Base-by-base conservation (phyloP, 2,113 vertebrate genomes). In the Carlito syrichta region DNA sequence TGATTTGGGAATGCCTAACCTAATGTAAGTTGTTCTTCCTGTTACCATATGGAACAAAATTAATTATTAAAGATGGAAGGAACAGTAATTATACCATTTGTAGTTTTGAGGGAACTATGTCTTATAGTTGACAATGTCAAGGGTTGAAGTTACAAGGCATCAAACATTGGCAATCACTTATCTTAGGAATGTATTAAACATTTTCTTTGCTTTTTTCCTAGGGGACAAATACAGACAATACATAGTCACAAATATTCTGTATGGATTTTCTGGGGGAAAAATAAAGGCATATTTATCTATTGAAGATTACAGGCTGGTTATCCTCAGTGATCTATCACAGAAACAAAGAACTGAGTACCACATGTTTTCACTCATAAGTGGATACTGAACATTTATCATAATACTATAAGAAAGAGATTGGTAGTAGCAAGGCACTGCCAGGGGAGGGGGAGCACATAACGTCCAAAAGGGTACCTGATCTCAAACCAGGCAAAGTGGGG, bases 191-290 rank as follows among this genome's bases (percentile, higher is more conserved):
- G 76, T 91, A 52, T 97, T 97, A 89, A 48, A 94, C 58, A 93
- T 96, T 93, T 89, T 60, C 68, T 97, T 88, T 97, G 73, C 78
- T 87, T 92, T 98, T 94, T 97, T 96, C 63, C 73, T n/a, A n/a
- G 93, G 73, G 96, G 94, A 97, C 86, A 98, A 98, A 97, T 95
- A 84, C 68, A 97, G 96, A 96, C 94, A 92, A 98, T 97, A 97
- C 43, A 48, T 90, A 94, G 94, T 96, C 95, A 84, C 76, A 98
- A 76, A 62, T 96, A 97, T 97, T 93, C 97, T 97, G 73, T 97
- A 87, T 98, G 94, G 69, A 91, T 95, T 96, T 87, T 76, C 86
- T n/a, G n/a, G n/a, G n/a, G n/a, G n/a, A 63, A 63, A 63, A 74
- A 88, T 91, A 30, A 19, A 84, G 32, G 69, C n/a, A 16, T 45